Conservation (phyloP, 2,797 vertebrate species). For the Fratercula arctica region DNA sequence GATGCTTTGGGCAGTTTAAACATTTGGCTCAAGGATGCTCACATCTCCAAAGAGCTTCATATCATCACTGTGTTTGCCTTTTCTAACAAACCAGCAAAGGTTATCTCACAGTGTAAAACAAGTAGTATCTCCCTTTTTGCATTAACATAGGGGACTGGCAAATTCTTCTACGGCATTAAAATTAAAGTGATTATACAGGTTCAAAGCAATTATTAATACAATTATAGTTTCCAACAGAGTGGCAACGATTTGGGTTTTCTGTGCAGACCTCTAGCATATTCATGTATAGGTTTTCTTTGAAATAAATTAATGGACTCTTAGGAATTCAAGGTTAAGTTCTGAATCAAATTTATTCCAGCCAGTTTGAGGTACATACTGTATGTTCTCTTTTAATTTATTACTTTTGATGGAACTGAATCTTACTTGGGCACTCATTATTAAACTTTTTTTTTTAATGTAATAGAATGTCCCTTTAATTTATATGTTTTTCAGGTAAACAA, state of each 20-base stretch:
- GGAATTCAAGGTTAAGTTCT: background rate
- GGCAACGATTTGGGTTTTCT: background rate
- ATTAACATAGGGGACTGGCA: background rate
- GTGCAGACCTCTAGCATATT: background rate
- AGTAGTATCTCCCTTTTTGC: background rate
- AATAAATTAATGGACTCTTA: background rate
- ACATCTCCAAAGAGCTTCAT: background rate
- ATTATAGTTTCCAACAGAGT: background rate
- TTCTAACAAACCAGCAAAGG: background rate
- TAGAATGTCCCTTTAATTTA: background rate
- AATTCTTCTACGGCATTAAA: background rate
- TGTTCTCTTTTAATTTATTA: background rate
- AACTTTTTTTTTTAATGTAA: background rate
- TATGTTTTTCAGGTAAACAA: background rate
- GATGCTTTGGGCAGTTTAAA: background rate
- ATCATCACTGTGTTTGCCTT: background rate
- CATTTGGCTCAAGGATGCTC: background rate
- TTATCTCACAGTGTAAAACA: background rate
- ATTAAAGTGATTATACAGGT: background rate
- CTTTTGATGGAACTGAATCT: background rate
- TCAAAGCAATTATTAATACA: conserved; percentile 6
- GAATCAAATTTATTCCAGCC: background rate
- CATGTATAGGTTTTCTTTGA: background rate
- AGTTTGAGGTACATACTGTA: background rate
- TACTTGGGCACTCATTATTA: background rate